Percentiles rank a stretch among this genome's conserved stretches.
phyloP scores from a whole-genome alignment of 2,888 invertebrate genomes.

The Eupelmus urozonus region DNA sequence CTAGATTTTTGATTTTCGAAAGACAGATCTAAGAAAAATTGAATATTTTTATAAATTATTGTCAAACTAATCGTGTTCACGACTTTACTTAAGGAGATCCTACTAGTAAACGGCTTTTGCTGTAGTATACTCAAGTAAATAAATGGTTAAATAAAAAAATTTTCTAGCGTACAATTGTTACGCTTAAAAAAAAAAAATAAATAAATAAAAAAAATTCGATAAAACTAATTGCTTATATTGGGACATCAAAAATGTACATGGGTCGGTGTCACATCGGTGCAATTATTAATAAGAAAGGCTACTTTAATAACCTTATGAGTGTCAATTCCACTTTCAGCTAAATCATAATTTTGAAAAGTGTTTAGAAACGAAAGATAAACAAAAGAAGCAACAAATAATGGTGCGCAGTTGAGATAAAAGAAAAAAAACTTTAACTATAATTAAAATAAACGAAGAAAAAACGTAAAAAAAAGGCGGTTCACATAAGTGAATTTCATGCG shows the following conservation, averaged over 20 bases:
- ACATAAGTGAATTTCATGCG: constrained; percentile 76
- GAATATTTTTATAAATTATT: constrained; percentile 51
- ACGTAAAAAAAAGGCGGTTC: constrained; percentile 58
- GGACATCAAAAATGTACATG: constrained; percentile 68
- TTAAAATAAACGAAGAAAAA: constrained; percentile 63
- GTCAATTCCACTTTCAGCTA: constrained; percentile 77
- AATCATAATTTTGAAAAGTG: constrained; percentile 72
- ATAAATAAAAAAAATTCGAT: constrained; percentile 40
- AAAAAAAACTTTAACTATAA: constrained; percentile 69
- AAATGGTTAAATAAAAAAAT: constrained; percentile 43
- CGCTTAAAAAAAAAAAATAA: constrained; percentile 16
- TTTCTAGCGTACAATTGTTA: constrained; percentile 9
- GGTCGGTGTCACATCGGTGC: constrained; percentile 73
- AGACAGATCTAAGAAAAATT: constrained; percentile 42
- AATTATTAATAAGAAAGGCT: constrained; percentile 75
- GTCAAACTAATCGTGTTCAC: constrained; percentile 50
- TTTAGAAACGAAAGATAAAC: constrained; percentile 64
- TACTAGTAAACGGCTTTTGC: constrained; percentile 44
- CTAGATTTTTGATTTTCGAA: constrained; percentile 17
- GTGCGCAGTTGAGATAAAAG: constrained; percentile 55
- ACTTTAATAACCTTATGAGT: constrained; percentile 77
- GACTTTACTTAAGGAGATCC: constrained; percentile 25
- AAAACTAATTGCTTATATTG: constrained; percentile 60
- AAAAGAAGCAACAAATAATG: constrained; percentile 59
- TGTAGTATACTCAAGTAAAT: constrained; percentile 40